Percentiles rank a stretch among this genome's conserved stretches.
These are phyloP conservation scores for Herpetotheres cachinnans DNA, from an alignment of 2,113 vertebrate species.

Conservation along the genomic window DNA sequence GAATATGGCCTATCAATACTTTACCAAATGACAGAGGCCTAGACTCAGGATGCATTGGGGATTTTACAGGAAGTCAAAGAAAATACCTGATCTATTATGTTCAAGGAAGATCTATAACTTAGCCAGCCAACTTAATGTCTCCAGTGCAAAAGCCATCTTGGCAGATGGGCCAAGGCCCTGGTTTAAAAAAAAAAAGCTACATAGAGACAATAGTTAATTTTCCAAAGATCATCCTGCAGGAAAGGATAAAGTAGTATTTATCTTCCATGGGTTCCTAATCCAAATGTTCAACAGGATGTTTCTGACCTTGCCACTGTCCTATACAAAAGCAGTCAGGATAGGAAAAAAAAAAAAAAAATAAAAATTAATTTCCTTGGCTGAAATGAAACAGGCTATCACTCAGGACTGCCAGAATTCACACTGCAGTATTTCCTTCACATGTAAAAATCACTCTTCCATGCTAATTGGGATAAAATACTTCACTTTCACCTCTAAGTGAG, in stretches of 20 bases:
- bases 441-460: background rate
- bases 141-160: background rate
- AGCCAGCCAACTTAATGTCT: background rate
- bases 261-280: background rate
- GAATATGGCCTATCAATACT: background rate
- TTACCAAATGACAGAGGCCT: background rate
- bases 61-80: background rate
- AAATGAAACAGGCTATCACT: background rate
- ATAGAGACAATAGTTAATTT: background rate
- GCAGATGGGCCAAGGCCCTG: background rate
- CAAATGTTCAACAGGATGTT: background rate
- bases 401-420: background rate
- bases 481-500: background rate
- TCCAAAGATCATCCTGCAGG: background rate
- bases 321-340: background rate
- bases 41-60: background rate
- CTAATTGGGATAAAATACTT: background rate
- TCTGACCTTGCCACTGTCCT: background rate
- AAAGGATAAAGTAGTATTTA: background rate
- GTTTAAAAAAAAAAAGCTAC: background rate
- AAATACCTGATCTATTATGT: background rate
- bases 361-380: background rate
- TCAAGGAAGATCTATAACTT: background rate
- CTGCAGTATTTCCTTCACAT: background rate
- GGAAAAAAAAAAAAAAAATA: background rate